phyloP scores from a whole-genome alignment of 2,113 vertebrate species.

The Ifrita kowaldi region DNA sequence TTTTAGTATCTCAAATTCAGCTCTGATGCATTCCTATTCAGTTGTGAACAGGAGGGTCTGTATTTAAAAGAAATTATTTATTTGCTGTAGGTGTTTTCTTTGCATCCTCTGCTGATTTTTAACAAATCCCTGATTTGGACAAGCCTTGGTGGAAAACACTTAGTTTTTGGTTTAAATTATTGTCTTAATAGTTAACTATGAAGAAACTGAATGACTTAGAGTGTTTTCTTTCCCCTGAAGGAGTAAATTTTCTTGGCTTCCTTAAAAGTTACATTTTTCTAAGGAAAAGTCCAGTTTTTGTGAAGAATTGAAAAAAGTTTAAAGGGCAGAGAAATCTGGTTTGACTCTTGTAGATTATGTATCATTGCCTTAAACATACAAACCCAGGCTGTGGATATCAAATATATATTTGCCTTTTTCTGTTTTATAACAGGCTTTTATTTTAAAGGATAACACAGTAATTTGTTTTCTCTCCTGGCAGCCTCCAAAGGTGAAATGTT shows the following conservation, averaged over 20 bases:
- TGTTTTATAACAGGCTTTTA: background rate
- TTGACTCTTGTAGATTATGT: background rate
- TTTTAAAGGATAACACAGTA: background rate
- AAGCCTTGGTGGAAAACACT: background rate
- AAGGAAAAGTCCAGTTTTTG: background rate
- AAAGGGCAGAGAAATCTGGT: background rate
- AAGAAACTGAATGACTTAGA: background rate
- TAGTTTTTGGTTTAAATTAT: background rate
- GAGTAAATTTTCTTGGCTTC: background rate
- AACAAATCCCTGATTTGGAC: background rate
- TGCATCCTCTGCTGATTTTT: background rate
- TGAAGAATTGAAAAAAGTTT: background rate
- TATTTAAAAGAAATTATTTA: background rate
- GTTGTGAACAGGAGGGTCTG: background rate
- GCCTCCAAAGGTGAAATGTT: slow-evolving; percentile 97
- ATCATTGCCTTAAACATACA: fast-evolving
- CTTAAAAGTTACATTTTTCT: background rate
- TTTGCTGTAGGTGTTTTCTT: background rate
- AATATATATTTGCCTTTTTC: background rate
- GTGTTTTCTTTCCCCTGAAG: background rate
- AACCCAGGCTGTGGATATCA: background rate
- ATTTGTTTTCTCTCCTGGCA: slow-evolving; percentile 62
- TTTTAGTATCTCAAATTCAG: background rate
- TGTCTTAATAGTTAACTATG: background rate
- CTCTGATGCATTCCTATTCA: fast-evolving